Percentiles rank a stretch among this genome's conserved stretches.
Conservation (phyloP, 2,113 vertebrate genomes). For the Microtus montanus region DNA sequence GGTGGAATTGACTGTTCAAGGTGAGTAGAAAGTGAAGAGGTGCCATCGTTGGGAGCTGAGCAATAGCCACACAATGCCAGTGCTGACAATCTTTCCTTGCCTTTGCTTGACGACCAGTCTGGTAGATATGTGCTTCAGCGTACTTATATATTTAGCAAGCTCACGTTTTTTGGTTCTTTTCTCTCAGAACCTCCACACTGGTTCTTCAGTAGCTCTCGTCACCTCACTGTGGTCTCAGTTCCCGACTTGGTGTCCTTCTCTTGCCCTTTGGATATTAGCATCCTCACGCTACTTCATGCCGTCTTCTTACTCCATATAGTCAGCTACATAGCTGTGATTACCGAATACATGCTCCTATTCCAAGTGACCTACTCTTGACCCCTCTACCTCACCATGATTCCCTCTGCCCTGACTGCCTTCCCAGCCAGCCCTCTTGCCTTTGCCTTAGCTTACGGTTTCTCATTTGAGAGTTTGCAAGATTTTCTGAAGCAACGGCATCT, state of each 20-base stretch:
- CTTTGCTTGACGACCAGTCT: neutral
- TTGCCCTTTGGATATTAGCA: neutral
- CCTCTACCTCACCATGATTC: neutral
- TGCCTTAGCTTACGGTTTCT: neutral
- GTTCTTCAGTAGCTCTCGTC: neutral
- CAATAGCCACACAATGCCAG: neutral
- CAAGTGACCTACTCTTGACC: neutral
- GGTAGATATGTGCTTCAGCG: neutral
- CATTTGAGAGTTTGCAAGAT: neutral
- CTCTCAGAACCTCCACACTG: neutral
- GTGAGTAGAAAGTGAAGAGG: slow-evolving; percentile 70
- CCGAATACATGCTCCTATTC: neutral
- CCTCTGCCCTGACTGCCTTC: neutral
- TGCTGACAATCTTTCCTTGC: neutral
- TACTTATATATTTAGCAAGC: no score
- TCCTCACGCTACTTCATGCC: neutral
- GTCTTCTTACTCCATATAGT: neutral
- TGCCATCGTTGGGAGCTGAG: neutral
- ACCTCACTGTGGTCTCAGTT: neutral
- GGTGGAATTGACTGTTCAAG: slow-evolving; percentile 81
- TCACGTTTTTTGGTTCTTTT: neutral
- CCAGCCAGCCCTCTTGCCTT: neutral
- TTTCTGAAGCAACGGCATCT: neutral
- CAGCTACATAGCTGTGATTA: neutral
- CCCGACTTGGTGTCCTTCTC: neutral